Evolutionary conservation across 2,113 vertebrate species (phyloP).

Genomic region (Mus pahari): DNA sequence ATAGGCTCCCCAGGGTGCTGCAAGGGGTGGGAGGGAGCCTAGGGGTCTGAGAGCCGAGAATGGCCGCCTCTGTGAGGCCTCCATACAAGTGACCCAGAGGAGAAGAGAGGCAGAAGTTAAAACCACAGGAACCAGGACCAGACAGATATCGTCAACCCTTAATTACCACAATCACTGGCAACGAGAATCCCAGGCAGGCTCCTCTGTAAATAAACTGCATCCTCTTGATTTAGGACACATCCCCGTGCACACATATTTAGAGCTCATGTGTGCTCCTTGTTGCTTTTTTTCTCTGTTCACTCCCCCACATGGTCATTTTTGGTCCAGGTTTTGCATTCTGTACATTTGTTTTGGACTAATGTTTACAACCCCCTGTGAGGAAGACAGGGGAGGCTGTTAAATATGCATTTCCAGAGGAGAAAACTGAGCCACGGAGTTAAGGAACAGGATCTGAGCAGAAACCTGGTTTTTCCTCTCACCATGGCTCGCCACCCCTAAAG

Average conservation of each 20-base stretch:
- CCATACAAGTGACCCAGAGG: neutral
- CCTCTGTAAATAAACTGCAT: constrained; percentile 57
- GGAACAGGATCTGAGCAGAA: neutral
- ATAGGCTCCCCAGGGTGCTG: fast-evolving
- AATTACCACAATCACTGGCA: constrained; percentile 57
- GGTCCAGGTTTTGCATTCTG: neutral
- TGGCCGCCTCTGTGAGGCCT: neutral
- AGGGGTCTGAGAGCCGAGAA: neutral
- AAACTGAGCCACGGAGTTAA: neutral
- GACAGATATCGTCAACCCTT: constrained; percentile 28
- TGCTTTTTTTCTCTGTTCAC: neutral
- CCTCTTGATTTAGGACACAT: neutral
- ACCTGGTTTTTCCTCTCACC: neutral
- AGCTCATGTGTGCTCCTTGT: neutral
- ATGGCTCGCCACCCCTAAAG: neutral
- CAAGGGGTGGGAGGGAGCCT: neutral
- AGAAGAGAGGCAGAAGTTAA: constrained; percentile 8
- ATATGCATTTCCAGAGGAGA: neutral
- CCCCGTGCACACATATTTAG: neutral
- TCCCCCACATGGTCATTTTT: neutral
- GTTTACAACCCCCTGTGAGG: constrained; percentile 6
- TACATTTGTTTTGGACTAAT: neutral
- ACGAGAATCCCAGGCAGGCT: constrained; percentile 11
- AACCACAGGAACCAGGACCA: constrained; percentile 42
- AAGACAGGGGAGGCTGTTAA: neutral